Percentiles rank a stretch among this genome's conserved stretches.
phyloP scores from a whole-genome alignment of 2,113 vertebrate genomes.

The Hiodon alosoides region DNA sequence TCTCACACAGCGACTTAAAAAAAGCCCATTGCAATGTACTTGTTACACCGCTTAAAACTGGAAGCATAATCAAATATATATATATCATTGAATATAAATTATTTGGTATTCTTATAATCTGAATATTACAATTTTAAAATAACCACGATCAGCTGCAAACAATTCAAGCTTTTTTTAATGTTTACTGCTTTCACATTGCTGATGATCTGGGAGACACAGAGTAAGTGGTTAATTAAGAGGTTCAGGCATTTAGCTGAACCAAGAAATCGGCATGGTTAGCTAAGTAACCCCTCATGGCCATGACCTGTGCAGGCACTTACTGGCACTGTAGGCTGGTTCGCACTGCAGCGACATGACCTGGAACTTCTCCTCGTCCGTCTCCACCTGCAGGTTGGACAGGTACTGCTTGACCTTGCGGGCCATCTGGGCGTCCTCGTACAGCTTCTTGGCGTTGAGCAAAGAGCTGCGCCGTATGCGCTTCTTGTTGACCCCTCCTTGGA shows the following conservation, averaged over 20 bases:
- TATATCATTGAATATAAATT: too few species aligned
- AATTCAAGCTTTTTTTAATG: too few species aligned
- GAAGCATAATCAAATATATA: too few species aligned
- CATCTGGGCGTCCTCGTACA: slow-evolving; percentile 96
- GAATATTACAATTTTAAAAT: too few species aligned
- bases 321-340: slow-evolving; percentile 82
- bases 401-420: slow-evolving; percentile 94
- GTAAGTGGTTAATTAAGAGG: background rate
- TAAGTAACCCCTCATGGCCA: background rate
- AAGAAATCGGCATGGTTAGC: too few species aligned
- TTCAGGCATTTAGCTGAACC: background rate
- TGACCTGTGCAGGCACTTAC: slow-evolving; percentile 61
- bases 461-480: slow-evolving; percentile 89
- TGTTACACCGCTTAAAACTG: too few species aligned
- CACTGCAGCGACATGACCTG: slow-evolving; percentile 89
- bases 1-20: too few species aligned
- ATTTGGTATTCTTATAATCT: too few species aligned
- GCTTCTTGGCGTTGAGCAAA: slow-evolving; percentile 89
- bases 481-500: slow-evolving; percentile 84
- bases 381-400: slow-evolving; percentile 80
- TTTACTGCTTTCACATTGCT: too few species aligned
- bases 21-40: too few species aligned
- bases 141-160: too few species aligned
- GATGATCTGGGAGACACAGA: too few species aligned
- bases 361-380: slow-evolving; percentile 88